Conservation (phyloP, 2,797 vertebrate species). For the Intellagama lesueurii region DNA sequence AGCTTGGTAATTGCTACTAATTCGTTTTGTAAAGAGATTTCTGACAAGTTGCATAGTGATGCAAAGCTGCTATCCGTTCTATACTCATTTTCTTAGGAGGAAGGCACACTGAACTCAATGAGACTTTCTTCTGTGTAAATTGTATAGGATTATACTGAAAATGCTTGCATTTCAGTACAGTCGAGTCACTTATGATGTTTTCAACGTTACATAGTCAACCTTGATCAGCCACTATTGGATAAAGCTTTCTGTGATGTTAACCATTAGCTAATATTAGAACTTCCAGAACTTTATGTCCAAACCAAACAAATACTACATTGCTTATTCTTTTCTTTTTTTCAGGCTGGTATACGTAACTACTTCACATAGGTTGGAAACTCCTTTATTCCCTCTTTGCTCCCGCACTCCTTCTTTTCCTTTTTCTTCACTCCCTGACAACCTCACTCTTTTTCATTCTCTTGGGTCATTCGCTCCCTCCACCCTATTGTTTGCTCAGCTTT, state of each 20-base stretch:
- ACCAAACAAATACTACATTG: not conserved
- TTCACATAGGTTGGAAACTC: not conserved
- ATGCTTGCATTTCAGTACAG: not conserved
- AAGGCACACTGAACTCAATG: not conserved
- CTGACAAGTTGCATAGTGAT: not conserved
- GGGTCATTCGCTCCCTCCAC: not conserved
- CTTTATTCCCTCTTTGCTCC: not conserved
- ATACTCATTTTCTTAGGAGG: not conserved
- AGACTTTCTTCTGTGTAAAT: not conserved
- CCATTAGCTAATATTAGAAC: not conserved
- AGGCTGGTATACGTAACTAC: not conserved
- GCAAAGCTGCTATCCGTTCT: not conserved
- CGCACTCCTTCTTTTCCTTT: not conserved
- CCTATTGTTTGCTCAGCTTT: not conserved
- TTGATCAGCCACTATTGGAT: not conserved
- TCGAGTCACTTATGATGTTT: not conserved
- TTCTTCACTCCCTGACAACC: not conserved
- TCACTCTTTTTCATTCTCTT: not conserved
- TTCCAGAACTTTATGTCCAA: not conserved
- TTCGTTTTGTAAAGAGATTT: not conserved
- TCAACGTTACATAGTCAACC: not conserved
- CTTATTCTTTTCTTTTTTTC: not conserved
- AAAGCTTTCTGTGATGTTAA: not conserved
- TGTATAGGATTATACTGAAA: not conserved
- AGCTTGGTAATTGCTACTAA: not conserved